Evolutionary conservation across 2,888 invertebrate genomes (phyloP).

Genomic region (Antheraea assamensis): DNA sequence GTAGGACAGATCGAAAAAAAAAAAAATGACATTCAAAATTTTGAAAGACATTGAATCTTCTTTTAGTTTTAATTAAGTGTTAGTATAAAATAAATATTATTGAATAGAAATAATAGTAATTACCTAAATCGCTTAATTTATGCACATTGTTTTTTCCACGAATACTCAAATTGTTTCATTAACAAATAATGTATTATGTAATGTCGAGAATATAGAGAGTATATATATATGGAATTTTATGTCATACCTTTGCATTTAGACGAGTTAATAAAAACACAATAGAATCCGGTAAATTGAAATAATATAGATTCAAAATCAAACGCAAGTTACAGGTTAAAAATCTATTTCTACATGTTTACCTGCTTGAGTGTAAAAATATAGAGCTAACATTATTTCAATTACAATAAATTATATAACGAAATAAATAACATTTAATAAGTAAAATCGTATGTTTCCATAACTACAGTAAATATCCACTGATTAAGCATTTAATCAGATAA

Average conservation of each 20-base stretch:
- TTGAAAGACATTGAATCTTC: neutral
- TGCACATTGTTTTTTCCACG: too few relatives aligned
- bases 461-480: neutral
- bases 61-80: neutral
- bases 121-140: neutral
- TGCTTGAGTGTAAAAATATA: neutral
- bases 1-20: too few relatives aligned
- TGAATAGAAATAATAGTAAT: neutral
- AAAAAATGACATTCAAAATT: too few relatives aligned
- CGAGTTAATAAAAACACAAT: neutral
- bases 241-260: neutral
- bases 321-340: neutral
- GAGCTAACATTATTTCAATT: neutral
- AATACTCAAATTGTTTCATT: too few relatives aligned
- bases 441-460: neutral
- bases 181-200: neutral
- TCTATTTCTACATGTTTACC: neutral
- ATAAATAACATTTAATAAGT: neutral
- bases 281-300: neutral
- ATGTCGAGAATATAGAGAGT: neutral
- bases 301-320: neutral
- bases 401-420: neutral
- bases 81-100: too few relatives aligned
- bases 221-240: neutral
- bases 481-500: slow-evolving; percentile 8